Evolutionary conservation across 2,113 vertebrate genomes (phyloP), one percentile per base, ranked within the genome.

Genomic region (Protobothrops mucrosquamatus): DNA sequence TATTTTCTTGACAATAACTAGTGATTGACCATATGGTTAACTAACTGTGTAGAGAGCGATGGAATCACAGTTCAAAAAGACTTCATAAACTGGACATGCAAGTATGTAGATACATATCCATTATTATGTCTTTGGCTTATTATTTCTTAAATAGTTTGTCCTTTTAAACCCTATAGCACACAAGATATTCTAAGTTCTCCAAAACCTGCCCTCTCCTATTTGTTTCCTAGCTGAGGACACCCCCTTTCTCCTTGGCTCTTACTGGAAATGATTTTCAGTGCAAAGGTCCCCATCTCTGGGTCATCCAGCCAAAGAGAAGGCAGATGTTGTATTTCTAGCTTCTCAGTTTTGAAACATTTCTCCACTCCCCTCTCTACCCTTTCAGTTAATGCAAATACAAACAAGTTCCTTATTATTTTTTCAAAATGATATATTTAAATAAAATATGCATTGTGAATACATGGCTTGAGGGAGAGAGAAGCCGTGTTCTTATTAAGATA

Each of bases 251-350:
- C 94, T 95, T 86, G 69, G n/a, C 59, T 48, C 51, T 97, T 96
- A 95, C 95, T 93, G 93, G 96, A 97, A 97, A 91, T 93, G 87
- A 95, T 94, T 96, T 97, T 97, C 96, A 96, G 96, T 96, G 97
- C 96, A 95, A 95, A 97, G 92, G 74, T 87, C 54, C 96, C 87
- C 92, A 88, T 87, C 1, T 48, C 34, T 56, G 87, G 94, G 92
- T 95, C 93, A 95, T 55, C 87, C 54, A 94, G 85, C 56, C 86
- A 59, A 90, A 96, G 93, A 96, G 34, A 88, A 91, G 22, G n/a
- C 88, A 94, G 57, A 92, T 12, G 18, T 87, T 94, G 59, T 23
- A 39, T 64, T 92, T 92, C 91, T 95, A 57, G 88, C 88, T 91
- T 96, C 93, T 89, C 81, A 64, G 96, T 90, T 95, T 81, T n/a